Base-by-base conservation (phyloP, 2,888 invertebrate species). In the Sarcophaga subvicina region DNA sequence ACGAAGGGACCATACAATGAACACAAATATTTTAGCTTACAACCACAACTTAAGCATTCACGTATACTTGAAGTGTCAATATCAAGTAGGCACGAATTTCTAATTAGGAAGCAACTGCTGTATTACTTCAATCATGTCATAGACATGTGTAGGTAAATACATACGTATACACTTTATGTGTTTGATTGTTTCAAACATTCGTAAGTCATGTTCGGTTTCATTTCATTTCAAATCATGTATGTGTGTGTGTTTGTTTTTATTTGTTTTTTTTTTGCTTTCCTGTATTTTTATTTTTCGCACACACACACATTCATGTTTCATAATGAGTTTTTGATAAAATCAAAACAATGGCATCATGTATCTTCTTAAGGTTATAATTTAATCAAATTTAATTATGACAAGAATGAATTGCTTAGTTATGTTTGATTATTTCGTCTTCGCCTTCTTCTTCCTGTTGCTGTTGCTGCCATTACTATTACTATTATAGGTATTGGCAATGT, bases 331-430 rank as follows among this genome's bases (percentile, higher is more conserved):
- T 87, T 87, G 87, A 87, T 87, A 84, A 84, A 84, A 87, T 87
- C 87, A 84, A 84, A 87, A 87, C 81, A 84, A 84, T 82, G 84
- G 81, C 75, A 82, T 84, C 78, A 84, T 84, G 72, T 76, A 78
- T 84, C 81, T 76, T 87, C 84, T 81, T 63, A 79, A 75, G 73
- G 81, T 81, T 81, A 79, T 87, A 87, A 87, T 87, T 87, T 84
- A 84, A 87, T 84, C 87, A 87, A 87, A 84, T 87, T 87, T 84
- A 87, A 87, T 87, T 87, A 87, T 84, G 87, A 87, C 87, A 87
- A 84, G 75, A 84, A 87, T 82, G 84, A 82, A 81, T 87, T 82
- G 79, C 76, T 76, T 76, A 47, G 47, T 71, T 49, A 62, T 67
- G 66, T 66, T 4, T 67, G 37, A 22, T 10, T 20, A 45, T 45